Conservation (phyloP, 37 sponge, comb jelly and placozoan species). For the Beroe ovata region DNA sequence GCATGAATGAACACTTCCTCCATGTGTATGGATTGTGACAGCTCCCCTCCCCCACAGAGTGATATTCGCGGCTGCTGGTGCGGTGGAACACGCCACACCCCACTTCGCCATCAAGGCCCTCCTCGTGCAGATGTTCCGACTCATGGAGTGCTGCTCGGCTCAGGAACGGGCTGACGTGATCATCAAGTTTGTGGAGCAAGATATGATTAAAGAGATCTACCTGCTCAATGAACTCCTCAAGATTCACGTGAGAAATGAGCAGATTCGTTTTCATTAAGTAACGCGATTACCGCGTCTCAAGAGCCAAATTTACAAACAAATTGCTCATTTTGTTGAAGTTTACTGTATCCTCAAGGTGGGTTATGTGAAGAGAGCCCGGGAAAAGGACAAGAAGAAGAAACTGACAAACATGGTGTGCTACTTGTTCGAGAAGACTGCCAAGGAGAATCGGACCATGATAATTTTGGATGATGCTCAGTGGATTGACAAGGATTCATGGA, state of each 20-base stretch:
- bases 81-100: slow-evolving; percentile 81
- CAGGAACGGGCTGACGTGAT: slow-evolving; percentile 42
- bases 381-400: slow-evolving; percentile 65
- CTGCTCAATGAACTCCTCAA: slow-evolving; percentile 49
- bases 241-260: slow-evolving; percentile 31
- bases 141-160: slow-evolving; percentile 60
- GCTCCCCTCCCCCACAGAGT: too few species aligned
- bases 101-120: slow-evolving; percentile 83
- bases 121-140: slow-evolving; percentile 74
- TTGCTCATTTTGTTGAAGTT: too few species aligned
- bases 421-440: slow-evolving; percentile 63
- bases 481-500: slow-evolving; percentile 89
- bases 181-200: slow-evolving; percentile 59
- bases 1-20: too few species aligned
- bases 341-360: too few species aligned
- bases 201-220: slow-evolving; percentile 49
- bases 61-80: slow-evolving; percentile 78
- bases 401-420: slow-evolving; percentile 63
- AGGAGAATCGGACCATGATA: slow-evolving; percentile 70
- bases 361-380: slow-evolving; percentile 37
- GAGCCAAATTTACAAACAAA: too few species aligned
- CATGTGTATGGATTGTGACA: too few species aligned
- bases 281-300: too few species aligned
- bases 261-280: too few species aligned
- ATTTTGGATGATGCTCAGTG: slow-evolving; percentile 90